Evolutionary conservation across 2,113 vertebrate species (phyloP).

Genomic region (Paracanthobrama guichenoti): DNA sequence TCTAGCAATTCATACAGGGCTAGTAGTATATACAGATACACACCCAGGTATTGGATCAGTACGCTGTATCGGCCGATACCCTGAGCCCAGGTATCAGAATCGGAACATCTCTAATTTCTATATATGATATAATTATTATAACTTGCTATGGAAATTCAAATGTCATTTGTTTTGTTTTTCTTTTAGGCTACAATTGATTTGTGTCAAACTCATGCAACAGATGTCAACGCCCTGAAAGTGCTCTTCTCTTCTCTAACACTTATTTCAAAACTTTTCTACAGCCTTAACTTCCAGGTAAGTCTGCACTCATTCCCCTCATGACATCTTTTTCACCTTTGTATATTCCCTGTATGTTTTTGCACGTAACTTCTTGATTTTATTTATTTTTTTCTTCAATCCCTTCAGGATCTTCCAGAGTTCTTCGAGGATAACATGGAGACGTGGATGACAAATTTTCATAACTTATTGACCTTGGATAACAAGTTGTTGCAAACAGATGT

Average conservation of each 20-base stretch:
- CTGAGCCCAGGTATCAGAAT: too few relatives aligned
- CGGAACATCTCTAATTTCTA: too few relatives aligned
- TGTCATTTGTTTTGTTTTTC: not conserved
- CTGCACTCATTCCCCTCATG: not conserved
- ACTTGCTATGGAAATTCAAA: not conserved
- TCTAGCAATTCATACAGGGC: too few relatives aligned
- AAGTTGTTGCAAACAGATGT: conserved; percentile 97
- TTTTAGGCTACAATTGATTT: conserved; percentile 94
- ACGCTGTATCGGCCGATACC: too few relatives aligned
- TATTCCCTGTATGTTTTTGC: not conserved
- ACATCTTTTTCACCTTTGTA: not conserved
- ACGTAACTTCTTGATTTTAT: not conserved
- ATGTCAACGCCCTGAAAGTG: conserved; percentile 90
- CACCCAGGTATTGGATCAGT: too few relatives aligned
- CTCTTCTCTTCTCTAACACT: conserved; percentile 96
- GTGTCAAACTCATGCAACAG: conserved; percentile 92
- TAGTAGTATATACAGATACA: too few relatives aligned
- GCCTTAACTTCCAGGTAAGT: conserved; percentile 96
- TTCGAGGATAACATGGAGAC: conserved; percentile 99
- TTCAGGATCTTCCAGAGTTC: conserved; percentile 96
- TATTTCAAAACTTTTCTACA: conserved; percentile 97
- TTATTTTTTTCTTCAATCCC: too few relatives aligned
- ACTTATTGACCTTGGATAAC: conserved; percentile 94
- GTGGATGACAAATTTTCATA: conserved; percentile 98
- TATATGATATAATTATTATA: too few relatives aligned